These are phyloP conservation scores for Paracanthobrama guichenoti DNA, from an alignment of 2,113 vertebrate species.

Conservation along the genomic window DNA sequence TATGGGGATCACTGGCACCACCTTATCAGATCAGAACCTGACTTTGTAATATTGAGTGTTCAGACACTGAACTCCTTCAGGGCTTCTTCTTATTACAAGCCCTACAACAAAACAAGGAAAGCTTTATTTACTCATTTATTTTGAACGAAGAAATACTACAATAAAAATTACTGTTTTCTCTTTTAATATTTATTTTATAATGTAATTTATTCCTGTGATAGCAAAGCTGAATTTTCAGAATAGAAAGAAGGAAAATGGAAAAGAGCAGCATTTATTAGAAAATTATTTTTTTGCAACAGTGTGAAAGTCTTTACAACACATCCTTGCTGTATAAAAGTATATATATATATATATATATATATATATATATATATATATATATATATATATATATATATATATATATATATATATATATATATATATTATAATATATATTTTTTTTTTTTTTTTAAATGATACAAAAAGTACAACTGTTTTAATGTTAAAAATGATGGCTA, in stretches of 20 bases:
- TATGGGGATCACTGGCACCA: not conserved
- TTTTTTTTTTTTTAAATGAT: not conserved
- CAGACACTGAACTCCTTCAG: not conserved
- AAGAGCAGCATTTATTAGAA: not conserved
- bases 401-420: no score
- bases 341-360: no score
- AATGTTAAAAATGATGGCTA: not conserved
- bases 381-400: no score
- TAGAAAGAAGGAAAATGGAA: not conserved
- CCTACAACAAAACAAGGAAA: not conserved
- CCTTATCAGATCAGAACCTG: conserved; percentile 27
- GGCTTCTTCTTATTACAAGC: conserved; percentile 13
- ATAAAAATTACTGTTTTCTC: not conserved
- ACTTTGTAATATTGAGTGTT: conserved; percentile 24
- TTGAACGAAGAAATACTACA: not conserved
- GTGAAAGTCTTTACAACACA: not conserved
- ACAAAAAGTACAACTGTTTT: not conserved
- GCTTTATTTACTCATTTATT: no score
- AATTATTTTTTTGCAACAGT: not conserved
- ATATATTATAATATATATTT: no score
- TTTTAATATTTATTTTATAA: not conserved
- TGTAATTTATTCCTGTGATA: not conserved
- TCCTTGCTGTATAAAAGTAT: not conserved
- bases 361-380: no score
- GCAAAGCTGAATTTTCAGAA: not conserved